Evolutionary conservation across 1,140 invertebrate species (phyloP), one percentile per base, ranked within the genome.

Genomic region (Aphis gossypii): DNA sequence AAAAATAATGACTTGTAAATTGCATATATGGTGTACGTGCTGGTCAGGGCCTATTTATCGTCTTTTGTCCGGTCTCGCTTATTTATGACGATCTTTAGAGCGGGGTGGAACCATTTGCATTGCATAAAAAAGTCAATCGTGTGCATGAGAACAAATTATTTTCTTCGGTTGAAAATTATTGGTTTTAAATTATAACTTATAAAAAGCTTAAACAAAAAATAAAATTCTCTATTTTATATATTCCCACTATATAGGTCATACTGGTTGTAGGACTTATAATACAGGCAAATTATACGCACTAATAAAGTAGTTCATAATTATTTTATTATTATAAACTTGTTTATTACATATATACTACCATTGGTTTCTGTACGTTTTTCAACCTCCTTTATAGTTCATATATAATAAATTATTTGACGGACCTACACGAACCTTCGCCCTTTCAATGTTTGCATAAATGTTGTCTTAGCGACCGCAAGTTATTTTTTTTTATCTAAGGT

Each of bases 381-480:
- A 51, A 88, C 30, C 6, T 51, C 2, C 86, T 23, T 88, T 41
- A 41, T 41, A 41, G 38, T 41, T 41, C 38, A 41, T 41, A 41
- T 41, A 41, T 41, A 41, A 41, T 51, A 46, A 30, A n/a, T 88
- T 48, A 51, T 46, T n/a, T 8, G 6, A 86, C 44, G 8, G 20
- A 86, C 44, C 2, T 30, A 46, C 14, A 86, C 14, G 25, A 46
- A n/a, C 84, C 84, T 86, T 44, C 35, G 4, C 35, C 51, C 88
- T 11, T 46, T 8, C 46, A 84, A 41, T 93, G 92, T 93, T 93
- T 93, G 91, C 76, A 41, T 82, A 83, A 92, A 86, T 38, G 92
- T 93, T 41, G 92, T 93, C 92, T 84, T 93, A 93, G 92, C 92
- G 82, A 93, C 92, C 68, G 14, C 48, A 6, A 25, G 11, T 44